A percentile compares a stretch with the other conserved stretches of the same genome.
Conservation (phyloP, 2,888 invertebrate species). For the Argynnis bischoffii region DNA sequence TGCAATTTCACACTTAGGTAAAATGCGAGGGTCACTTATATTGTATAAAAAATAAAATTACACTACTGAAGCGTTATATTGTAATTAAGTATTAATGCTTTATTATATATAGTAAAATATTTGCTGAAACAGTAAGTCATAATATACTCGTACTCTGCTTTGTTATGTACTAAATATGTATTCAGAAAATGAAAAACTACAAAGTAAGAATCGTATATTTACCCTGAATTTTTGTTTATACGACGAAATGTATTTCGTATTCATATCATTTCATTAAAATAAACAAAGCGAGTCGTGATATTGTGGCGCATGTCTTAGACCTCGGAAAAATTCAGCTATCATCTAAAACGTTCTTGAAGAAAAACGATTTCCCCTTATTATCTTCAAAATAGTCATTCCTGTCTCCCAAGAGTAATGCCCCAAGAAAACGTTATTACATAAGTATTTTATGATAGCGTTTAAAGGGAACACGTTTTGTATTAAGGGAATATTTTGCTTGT, state of each 20-base stretch:
- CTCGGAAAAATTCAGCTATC: constrained; percentile 39
- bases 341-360: constrained; percentile 47
- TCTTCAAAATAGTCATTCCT: constrained; percentile 43
- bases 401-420: constrained; percentile 37
- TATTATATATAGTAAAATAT: too few relatives aligned
- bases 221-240: constrained; percentile 21
- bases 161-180: constrained; percentile 7
- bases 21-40: too few relatives aligned
- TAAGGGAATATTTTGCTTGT: constrained; percentile 43
- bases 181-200: constrained; percentile 8
- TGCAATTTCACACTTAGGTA: too few relatives aligned
- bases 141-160: too few relatives aligned
- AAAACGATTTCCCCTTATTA: constrained; percentile 44
- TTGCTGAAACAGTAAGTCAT: too few relatives aligned
- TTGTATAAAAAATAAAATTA: too few relatives aligned
- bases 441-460: constrained; percentile 46
- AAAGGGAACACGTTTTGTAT: constrained; percentile 45
- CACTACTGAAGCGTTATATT: too few relatives aligned
- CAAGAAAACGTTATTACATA: constrained; percentile 41
- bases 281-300: constrained; percentile 57
- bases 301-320: constrained; percentile 46
- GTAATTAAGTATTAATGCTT: too few relatives aligned
- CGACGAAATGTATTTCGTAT: constrained; percentile 29
- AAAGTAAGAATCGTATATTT: constrained; percentile 13
- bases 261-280: constrained; percentile 62